These are phyloP conservation scores for Boulengeromyrus knoepffleri DNA, from an alignment of 2,113 vertebrate species.

Conservation along the genomic window DNA sequence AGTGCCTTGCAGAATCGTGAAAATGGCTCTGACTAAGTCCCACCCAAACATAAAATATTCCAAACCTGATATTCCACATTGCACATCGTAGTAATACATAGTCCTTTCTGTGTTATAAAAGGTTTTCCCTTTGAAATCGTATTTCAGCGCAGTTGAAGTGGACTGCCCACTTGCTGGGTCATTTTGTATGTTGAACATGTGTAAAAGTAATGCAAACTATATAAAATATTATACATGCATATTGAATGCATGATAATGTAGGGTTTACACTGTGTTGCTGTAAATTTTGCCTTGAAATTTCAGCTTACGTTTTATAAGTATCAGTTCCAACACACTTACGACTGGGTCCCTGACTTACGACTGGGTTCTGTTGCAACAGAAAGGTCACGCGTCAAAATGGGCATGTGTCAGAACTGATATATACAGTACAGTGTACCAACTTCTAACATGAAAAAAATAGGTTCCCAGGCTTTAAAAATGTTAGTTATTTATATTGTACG, in stretches of 20 bases:
- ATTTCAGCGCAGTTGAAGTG: too few species aligned
- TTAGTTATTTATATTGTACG: too few species aligned
- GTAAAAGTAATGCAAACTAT: background rate
- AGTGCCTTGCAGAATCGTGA: background rate
- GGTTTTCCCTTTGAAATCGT: background rate
- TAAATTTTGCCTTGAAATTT: background rate
- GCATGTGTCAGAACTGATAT: background rate
- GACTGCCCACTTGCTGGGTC: background rate
- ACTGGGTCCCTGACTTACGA: background rate
- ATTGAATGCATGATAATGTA: background rate
- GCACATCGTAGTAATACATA: background rate
- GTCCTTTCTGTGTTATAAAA: background rate
- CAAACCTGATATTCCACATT: background rate
- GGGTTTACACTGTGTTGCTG: background rate
- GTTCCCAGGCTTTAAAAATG: background rate
- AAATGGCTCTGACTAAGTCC: background rate
- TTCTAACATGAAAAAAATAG: background rate
- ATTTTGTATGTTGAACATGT: background rate
- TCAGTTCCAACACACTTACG: background rate
- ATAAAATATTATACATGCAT: background rate
- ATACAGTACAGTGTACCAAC: background rate
- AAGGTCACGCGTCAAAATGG: background rate
- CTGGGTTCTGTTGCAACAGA: background rate
- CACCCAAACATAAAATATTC: background rate
- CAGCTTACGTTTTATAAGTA: background rate